phyloP scores from a whole-genome alignment of 2,797 vertebrate genomes.

The Dicrostonyx torquatus region DNA sequence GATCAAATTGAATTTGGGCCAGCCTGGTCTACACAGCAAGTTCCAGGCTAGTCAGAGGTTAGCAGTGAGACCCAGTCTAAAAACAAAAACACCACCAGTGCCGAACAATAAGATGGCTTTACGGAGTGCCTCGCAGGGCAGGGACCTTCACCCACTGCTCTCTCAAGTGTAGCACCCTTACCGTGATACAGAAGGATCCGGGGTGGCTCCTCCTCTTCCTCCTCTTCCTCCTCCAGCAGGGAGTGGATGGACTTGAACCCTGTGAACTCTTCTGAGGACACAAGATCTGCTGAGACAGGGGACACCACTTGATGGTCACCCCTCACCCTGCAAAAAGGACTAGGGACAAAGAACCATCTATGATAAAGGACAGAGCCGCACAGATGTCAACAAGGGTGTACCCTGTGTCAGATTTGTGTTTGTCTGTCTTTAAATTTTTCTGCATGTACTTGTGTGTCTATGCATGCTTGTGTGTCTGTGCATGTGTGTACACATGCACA shows the following conservation, averaged over 20 bases:
- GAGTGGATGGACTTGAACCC: constrained; percentile 83
- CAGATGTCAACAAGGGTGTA: background rate
- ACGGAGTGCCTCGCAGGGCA: too few species aligned
- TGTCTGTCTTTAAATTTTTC: background rate
- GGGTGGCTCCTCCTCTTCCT: constrained; percentile 90
- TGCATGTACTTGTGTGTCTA: background rate
- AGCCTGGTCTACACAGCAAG: background rate
- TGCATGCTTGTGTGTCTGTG: background rate
- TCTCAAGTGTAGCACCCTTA: constrained; percentile 73
- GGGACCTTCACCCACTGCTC: background rate
- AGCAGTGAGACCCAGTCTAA: background rate
- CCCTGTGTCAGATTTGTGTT: background rate
- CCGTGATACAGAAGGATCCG: constrained; percentile 88
- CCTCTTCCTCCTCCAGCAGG: constrained; percentile 85
- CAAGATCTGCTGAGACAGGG: constrained; percentile 77
- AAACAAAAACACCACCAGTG: background rate
- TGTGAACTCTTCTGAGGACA: constrained; percentile 85
- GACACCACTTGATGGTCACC: background rate
- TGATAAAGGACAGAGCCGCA: background rate
- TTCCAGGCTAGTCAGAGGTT: background rate
- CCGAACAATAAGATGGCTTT: background rate
- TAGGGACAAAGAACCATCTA: background rate
- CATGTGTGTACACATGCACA: background rate
- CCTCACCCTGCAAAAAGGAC: background rate
- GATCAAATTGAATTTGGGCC: background rate